A percentile compares a stretch with the other conserved stretches of the same genome.
Conservation (phyloP, 2,113 vertebrate species). For the Capricornis sumatraensis region DNA sequence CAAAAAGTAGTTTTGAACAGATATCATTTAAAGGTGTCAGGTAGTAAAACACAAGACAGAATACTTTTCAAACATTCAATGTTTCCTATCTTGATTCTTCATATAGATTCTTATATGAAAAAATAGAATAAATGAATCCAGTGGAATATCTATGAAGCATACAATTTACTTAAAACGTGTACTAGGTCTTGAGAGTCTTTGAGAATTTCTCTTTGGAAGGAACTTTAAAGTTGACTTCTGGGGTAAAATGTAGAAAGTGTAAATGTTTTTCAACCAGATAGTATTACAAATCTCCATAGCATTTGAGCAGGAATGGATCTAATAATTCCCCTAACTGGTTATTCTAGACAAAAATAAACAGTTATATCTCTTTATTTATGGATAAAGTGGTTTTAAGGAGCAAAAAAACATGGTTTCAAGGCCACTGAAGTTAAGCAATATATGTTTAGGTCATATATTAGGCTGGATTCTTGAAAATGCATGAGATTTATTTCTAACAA, state of each 20-base stretch:
- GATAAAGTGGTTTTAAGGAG: not conserved
- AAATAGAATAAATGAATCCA: not conserved
- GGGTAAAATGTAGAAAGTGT: not conserved
- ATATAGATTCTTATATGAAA: not conserved
- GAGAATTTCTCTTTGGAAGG: constrained; percentile 13
- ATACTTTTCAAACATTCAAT: not conserved
- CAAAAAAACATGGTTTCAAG: not conserved
- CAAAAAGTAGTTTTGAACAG: not conserved
- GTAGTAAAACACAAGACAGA: not conserved
- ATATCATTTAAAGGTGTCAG: not conserved
- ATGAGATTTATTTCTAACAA: constrained; percentile 46
- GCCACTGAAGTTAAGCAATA: constrained; percentile 18
- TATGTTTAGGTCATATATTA: not conserved
- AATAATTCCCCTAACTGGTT: not conserved
- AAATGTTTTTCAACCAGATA: not conserved
- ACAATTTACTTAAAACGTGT: not conserved
- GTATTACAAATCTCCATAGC: not conserved
- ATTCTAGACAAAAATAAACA: constrained; percentile 12
- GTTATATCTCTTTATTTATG: not conserved
- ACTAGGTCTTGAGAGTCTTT: not conserved
- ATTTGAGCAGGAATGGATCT: not conserved
- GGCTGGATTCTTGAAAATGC: constrained; percentile 14
- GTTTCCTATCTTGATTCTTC: not conserved
- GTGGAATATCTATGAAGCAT: not conserved
- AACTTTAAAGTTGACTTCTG: not conserved